Conservation (phyloP, 2,113 vertebrate species). For the Osmerus eperlanus region DNA sequence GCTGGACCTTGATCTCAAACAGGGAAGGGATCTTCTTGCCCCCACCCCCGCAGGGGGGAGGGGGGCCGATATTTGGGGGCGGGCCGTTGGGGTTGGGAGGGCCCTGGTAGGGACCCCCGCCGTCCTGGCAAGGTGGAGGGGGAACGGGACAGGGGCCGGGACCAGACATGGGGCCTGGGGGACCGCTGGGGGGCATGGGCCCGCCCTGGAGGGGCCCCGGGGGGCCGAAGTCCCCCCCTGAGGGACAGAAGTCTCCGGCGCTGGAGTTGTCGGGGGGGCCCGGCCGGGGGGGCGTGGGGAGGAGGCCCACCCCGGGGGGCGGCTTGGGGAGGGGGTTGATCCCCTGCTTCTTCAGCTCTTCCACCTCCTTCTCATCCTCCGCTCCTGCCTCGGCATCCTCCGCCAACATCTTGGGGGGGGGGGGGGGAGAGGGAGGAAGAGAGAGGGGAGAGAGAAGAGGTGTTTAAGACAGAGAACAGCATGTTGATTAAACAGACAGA, state of each 20-base stretch:
- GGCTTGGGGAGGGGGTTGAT: slow-evolving; percentile 88
- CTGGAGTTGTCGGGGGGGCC: slow-evolving; percentile 66
- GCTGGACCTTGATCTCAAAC: slow-evolving; percentile 93
- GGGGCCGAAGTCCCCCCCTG: slow-evolving; percentile 60
- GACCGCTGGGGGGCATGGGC: slow-evolving; percentile 49
- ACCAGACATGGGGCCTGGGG: slow-evolving; percentile 46
- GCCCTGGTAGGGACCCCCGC: slow-evolving; percentile 64
- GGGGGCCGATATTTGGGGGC: slow-evolving; percentile 71
- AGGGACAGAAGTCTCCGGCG: slow-evolving; percentile 60
- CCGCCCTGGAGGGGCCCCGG: slow-evolving; percentile 54
- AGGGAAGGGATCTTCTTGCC: slow-evolving; percentile 90
- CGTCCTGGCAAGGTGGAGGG: slow-evolving; percentile 65
- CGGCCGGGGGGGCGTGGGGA: slow-evolving; percentile 80
- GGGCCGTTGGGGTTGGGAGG: slow-evolving; percentile 70
- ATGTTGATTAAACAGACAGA: too few relatives aligned
- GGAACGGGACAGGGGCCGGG: slow-evolving; percentile 56
- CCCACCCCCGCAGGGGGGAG: slow-evolving; percentile 63
- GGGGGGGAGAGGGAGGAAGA: background rate
- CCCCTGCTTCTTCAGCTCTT: slow-evolving; percentile 94
- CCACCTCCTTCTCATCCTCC: slow-evolving; percentile 94
- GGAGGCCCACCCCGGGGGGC: slow-evolving; percentile 78
- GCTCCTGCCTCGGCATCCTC: slow-evolving; percentile 92
- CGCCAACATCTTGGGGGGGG: slow-evolving; percentile 83
- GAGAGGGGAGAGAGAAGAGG: background rate
- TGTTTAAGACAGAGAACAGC: too few relatives aligned